Conservation (phyloP, 2,888 invertebrate genomes). For the Conops quadrifasciatus region DNA sequence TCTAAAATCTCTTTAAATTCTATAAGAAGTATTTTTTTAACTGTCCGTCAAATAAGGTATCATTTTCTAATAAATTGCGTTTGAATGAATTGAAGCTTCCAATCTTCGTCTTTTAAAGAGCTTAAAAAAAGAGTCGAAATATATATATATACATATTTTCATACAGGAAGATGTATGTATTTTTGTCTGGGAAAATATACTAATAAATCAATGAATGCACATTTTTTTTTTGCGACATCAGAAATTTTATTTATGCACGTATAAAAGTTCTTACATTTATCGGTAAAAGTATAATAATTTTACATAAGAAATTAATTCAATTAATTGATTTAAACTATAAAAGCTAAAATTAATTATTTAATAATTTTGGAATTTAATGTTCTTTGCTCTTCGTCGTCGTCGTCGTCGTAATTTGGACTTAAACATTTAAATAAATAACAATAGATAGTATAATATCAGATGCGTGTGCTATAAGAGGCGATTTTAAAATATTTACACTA, state of each 20-base stretch:
- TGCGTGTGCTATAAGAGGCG: slow-evolving; percentile 9
- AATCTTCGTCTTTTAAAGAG: no score
- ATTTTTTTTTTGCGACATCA: slow-evolving; percentile 26
- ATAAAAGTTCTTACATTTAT: slow-evolving; percentile 31
- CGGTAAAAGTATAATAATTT: slow-evolving; percentile 20
- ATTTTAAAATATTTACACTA: slow-evolving; percentile 10
- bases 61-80: no score
- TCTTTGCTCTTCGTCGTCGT: slow-evolving; percentile 11
- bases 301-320: slow-evolving; percentile 29
- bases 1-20: no score
- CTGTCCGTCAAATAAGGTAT: no score
- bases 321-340: slow-evolving; percentile 32
- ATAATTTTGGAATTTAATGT: slow-evolving; percentile 37
- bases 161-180: no score
- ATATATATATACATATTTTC: no score
- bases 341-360: slow-evolving; percentile 22
- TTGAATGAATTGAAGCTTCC: no score
- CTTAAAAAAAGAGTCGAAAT: no score
- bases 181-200: no score
- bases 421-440: slow-evolving; percentile 25
- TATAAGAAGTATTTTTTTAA: no score
- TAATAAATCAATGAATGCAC: background rate
- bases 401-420: background rate
- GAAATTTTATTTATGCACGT: slow-evolving; percentile 25
- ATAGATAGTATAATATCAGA: slow-evolving; percentile 12